phyloP scores from a whole-genome alignment of 2,797 vertebrate genomes.

The Galaxias olidus region DNA sequence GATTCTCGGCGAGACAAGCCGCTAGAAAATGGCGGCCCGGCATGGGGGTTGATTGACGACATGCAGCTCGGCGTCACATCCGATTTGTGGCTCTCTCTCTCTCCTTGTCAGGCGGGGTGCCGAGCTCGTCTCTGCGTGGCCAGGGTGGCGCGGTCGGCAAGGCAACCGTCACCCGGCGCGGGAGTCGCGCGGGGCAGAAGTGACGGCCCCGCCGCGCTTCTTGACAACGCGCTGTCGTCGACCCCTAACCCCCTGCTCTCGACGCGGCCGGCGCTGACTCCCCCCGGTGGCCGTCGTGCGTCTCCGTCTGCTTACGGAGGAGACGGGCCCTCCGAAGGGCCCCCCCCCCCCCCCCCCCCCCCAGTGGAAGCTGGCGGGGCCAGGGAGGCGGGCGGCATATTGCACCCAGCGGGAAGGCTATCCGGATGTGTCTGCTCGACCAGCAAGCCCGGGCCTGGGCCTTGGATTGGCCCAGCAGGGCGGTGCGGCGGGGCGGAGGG shows the following conservation, averaged over 20 bases:
- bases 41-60: background rate
- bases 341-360: too few relatives aligned
- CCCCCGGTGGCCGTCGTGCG: conserved; percentile 50
- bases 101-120: too few relatives aligned
- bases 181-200: conserved; percentile 16
- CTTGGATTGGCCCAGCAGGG: conserved; percentile 67
- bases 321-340: conserved; percentile 36
- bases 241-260: conserved; percentile 49
- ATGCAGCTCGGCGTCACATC: conserved; percentile 19
- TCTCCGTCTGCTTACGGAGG: conserved; percentile 69
- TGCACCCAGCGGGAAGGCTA: conserved; percentile 69
- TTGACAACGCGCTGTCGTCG: conserved; percentile 47
- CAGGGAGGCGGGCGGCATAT: conserved; percentile 71
- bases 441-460: conserved; percentile 61
- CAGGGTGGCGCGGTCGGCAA: background rate
- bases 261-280: too few relatives aligned
- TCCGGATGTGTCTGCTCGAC: conserved; percentile 46
- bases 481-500: conserved; percentile 42
- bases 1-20: too few relatives aligned
- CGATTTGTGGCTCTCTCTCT: too few relatives aligned
- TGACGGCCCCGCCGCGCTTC: conserved; percentile 32
- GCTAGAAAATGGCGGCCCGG: too few relatives aligned
- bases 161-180: background rate
- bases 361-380: conserved; percentile 57
- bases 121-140: too few relatives aligned